phyloP scores from a whole-genome alignment of 2,113 vertebrate species.

The Leptocoma aspasia region DNA sequence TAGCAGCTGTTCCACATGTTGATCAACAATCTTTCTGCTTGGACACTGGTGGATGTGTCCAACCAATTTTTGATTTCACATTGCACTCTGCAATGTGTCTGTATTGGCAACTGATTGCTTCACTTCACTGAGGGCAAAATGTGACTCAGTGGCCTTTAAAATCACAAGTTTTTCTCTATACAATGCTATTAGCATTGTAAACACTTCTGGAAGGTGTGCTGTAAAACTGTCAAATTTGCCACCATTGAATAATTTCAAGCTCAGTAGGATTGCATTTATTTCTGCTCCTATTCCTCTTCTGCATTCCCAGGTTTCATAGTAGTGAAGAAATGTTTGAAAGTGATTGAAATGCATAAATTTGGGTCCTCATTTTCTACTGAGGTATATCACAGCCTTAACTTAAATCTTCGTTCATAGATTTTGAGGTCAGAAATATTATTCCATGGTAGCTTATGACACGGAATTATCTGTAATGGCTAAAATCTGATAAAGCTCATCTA shows the following conservation, averaged over 20 bases:
- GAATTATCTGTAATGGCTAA: not conserved
- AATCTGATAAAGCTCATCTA: not conserved
- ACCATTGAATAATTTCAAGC: not conserved
- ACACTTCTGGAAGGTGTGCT: not conserved
- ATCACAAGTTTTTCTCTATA: not conserved
- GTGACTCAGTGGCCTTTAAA: not conserved
- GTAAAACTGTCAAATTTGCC: not conserved
- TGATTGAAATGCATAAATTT: not conserved
- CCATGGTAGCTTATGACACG: not conserved
- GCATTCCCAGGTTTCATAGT: not conserved
- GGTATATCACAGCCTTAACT: not conserved
- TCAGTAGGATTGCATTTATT: not conserved
- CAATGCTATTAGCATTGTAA: not conserved
- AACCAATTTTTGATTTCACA: not conserved
- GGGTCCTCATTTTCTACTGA: not conserved
- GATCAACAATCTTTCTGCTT: not conserved
- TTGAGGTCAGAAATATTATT: not conserved
- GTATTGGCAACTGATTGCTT: not conserved
- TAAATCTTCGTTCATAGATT: not conserved
- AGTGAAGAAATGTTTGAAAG: not conserved
- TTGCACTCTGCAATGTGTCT: not conserved
- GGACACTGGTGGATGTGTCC: not conserved
- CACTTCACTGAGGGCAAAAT: not conserved
- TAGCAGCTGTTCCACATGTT: not conserved
- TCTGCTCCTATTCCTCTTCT: not conserved